Evolutionary conservation across 2,113 vertebrate genomes (phyloP), one percentile per base, ranked within the genome.

Genomic region (Antennarius striatus): DNA sequence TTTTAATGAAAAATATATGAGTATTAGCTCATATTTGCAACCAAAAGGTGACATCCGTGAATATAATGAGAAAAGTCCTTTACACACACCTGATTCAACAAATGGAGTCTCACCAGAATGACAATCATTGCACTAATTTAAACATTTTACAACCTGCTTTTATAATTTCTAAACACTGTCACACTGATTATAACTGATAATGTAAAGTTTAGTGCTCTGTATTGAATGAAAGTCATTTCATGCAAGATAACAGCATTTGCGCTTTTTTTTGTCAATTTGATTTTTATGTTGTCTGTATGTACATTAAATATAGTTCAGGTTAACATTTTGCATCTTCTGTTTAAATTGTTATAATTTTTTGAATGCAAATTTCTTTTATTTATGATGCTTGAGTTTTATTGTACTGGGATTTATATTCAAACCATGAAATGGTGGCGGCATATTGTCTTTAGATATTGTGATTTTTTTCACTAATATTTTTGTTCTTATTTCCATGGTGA

Each of bases 71-170:
- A 46, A 71, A 79, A 62, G 50, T 78, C 74, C 59, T 70, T 64
- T 6, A 45, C 46, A 45, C 50, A 50, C 84, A 86, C 47, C 85
- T 86, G 83, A 65, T 36, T 75, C 66, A 88, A 90, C 57, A 75
- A 15, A 29, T 15, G 22, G 43, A 46, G 17, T 80, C 84, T 68
- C 77, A 88, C 5, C 13, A 40, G 3, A 47, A 56, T 39, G 16
- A 56, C 17, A 64, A 45, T 62, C 59, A 39, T 6, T 0, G 5
- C 53, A 14, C 50, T 1, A 50, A 8, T 10, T 61, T 10, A 2
- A 39, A 46, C 53, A 50, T 64, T 82, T 77, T 77, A 79, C 17
- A 48, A 17, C 13, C 10, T 4, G 17, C 12, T 48, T 84, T 73
- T 63, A 68, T 80, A 43, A 62, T 54, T 55, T 22, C 15, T 6